A percentile compares a stretch with the other conserved stretches of the same genome.
These are phyloP conservation scores for Trachelus iudaicus DNA, from an alignment of 2,888 invertebrate genomes.

Conservation along the genomic window DNA sequence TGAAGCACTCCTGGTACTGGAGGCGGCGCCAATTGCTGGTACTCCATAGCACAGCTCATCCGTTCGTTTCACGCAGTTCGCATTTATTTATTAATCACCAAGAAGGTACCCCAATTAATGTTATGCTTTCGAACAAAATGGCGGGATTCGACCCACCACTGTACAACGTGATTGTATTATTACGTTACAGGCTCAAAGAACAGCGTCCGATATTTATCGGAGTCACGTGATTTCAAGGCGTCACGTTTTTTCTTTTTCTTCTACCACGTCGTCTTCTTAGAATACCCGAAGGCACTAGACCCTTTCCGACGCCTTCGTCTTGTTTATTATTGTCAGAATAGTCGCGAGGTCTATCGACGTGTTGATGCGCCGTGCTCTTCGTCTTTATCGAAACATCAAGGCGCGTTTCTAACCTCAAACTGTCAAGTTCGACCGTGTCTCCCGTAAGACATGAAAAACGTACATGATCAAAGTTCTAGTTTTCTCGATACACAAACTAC, in stretches of 20 bases:
- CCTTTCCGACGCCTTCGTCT: not conserved
- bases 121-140: not conserved
- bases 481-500: not conserved
- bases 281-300: not conserved
- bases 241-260: not conserved
- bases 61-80: conserved; percentile 32
- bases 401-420: not conserved
- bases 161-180: not conserved
- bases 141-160: not conserved
- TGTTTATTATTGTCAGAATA: not conserved
- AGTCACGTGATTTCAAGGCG: not conserved
- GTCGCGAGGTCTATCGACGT: not conserved
- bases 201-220: not conserved
- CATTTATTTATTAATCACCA: conserved; percentile 33
- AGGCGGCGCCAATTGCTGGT: conserved; percentile 69
- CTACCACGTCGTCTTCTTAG: not conserved
- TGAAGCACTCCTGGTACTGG: conserved; percentile 62
- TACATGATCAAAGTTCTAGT: not conserved
- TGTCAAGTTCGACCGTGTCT: not conserved
- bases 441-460: not conserved
- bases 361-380: not conserved
- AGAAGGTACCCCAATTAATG: not conserved
- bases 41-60: conserved; percentile 64
- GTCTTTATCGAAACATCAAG: not conserved
- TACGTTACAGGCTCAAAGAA: not conserved